phyloP scores from a whole-genome alignment of 2,797 vertebrate genomes.

The Rhadinocentrus ornatus region DNA sequence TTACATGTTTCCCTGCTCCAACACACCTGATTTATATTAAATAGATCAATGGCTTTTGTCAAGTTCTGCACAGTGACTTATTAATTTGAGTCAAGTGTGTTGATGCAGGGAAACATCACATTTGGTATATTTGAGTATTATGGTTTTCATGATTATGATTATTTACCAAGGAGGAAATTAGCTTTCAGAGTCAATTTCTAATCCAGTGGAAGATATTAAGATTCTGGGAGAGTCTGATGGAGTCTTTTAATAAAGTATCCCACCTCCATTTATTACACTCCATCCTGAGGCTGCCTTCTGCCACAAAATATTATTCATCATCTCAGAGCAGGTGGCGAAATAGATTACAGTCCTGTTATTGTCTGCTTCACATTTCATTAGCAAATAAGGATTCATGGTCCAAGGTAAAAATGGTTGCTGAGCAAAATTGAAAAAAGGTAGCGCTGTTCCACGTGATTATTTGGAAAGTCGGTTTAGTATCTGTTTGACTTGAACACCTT shows the following conservation, averaged over 20 bases:
- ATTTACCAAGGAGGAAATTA: conserved; percentile 55
- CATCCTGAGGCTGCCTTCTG: conserved; percentile 3
- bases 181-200: conserved; percentile 47
- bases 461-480: conserved; percentile 14
- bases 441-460: conserved; percentile 21
- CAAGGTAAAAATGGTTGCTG: conserved; percentile 38
- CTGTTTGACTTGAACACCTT: not conserved
- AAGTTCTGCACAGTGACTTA: no score
- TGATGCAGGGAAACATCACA: no score
- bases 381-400: conserved; percentile 29
- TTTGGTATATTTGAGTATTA: not conserved
- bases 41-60: no score
- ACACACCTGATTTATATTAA: no score
- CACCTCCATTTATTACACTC: conserved; percentile 20
- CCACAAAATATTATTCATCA: conserved; percentile 35
- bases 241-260: conserved; percentile 49
- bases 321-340: conserved; percentile 16
- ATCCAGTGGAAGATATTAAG: conserved; percentile 56
- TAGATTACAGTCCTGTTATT: conserved; percentile 34
- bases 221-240: conserved; percentile 29
- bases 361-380: conserved; percentile 48
- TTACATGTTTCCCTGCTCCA: no score
- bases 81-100: no score
- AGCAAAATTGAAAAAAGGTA: conserved; percentile 20
- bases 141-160: conserved; percentile 17